Percentiles rank a stretch among this genome's conserved stretches.
Conservation (phyloP, 2,797 vertebrate genomes). For the Microtus agrestis region DNA sequence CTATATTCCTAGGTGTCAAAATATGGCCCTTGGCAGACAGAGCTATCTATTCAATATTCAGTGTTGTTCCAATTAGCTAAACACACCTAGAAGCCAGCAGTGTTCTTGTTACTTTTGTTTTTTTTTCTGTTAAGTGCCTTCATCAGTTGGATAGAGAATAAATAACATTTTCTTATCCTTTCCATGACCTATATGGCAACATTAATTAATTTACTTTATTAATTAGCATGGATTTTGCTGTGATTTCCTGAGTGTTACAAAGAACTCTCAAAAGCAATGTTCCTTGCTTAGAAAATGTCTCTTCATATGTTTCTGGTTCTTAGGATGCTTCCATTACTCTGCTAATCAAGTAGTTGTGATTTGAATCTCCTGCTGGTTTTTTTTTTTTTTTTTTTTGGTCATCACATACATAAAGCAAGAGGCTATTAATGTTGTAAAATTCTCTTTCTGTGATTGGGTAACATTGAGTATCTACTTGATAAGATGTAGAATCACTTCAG, state of each 20-base stretch:
- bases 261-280: constrained; percentile 21
- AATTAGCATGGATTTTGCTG: not conserved
- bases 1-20: constrained; percentile 63
- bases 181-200: constrained; percentile 64
- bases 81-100: constrained; percentile 66
- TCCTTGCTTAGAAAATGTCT: not conserved
- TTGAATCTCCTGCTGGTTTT: not conserved
- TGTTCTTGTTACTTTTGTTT: constrained; percentile 9
- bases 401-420: not conserved
- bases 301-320: not conserved
- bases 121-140: constrained; percentile 15
- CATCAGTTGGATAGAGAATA: constrained; percentile 58
- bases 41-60: constrained; percentile 76
- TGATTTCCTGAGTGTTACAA: not conserved
- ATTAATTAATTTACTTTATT: constrained; percentile 58
- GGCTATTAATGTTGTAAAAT: not conserved
- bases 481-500: not conserved
- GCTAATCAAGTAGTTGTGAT: not conserved
- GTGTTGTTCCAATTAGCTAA: constrained; percentile 77
- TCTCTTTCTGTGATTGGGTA: not conserved
- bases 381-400: not conserved
- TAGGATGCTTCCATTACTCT: not conserved
- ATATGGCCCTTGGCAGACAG: constrained; percentile 53
- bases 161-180: constrained; percentile 67
- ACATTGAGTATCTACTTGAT: not conserved